A percentile compares a stretch with the other conserved stretches of the same genome.
Conservation (phyloP, 1,140 invertebrate species). For the Hycleus phaleratus region DNA sequence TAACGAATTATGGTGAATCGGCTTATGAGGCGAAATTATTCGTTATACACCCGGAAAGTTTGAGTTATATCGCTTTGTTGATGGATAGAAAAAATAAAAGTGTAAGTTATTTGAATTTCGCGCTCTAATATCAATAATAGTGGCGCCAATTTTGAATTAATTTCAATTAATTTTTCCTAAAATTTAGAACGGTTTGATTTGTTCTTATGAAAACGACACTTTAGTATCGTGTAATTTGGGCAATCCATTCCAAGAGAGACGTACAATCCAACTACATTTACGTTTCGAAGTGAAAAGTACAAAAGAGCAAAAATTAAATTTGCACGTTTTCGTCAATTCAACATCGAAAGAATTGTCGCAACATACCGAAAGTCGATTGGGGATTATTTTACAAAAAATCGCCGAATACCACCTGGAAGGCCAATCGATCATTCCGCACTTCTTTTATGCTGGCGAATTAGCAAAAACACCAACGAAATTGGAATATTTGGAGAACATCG, state of each 20-base stretch:
- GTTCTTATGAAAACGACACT: slow-evolving; percentile 64
- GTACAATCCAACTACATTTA: slow-evolving; percentile 54
- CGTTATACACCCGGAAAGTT: slow-evolving; percentile 65
- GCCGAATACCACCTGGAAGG: slow-evolving; percentile 77
- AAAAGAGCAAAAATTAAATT: slow-evolving; percentile 59
- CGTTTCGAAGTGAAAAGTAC: slow-evolving; percentile 70
- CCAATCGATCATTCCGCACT: slow-evolving; percentile 52
- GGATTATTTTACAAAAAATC: slow-evolving; percentile 63
- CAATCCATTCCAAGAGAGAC: slow-evolving; percentile 75
- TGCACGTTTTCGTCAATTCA: slow-evolving; percentile 77
- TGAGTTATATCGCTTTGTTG: slow-evolving; percentile 53
- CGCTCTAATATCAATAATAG: no score
- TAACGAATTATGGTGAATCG: slow-evolving; percentile 75
- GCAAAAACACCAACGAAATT: slow-evolving; percentile 68
- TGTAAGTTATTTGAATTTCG: slow-evolving; percentile 15
- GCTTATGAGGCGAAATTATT: slow-evolving; percentile 86
- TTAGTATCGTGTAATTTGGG: slow-evolving; percentile 74
- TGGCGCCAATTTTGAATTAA: not conserved
- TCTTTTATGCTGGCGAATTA: slow-evolving; percentile 79
- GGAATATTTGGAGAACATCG: slow-evolving; percentile 75
- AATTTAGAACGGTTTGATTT: slow-evolving; percentile 38
- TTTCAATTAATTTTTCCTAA: not conserved
- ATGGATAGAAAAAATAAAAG: slow-evolving; percentile 13
- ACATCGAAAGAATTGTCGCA: slow-evolving; percentile 62
- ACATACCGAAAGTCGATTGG: slow-evolving; percentile 49